Evolutionary conservation across 2,888 invertebrate genomes (phyloP).

Genomic region (Metacarcinus magister): DNA sequence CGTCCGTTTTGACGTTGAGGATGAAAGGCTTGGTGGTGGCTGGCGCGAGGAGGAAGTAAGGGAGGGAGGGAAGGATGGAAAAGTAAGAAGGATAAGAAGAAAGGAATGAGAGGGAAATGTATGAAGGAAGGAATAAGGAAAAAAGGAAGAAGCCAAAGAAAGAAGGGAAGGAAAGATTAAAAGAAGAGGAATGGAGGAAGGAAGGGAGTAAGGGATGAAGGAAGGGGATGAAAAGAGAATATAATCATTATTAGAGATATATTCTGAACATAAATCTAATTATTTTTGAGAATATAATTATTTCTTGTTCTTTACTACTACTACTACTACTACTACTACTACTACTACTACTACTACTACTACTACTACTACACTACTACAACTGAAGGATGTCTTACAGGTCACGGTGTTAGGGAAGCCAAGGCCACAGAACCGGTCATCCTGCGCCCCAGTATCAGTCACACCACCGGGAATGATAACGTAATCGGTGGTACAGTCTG

Average conservation of each 20-base stretch:
- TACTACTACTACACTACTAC: slow-evolving; percentile 82
- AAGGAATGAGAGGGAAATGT: neutral
- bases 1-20: slow-evolving; percentile 59
- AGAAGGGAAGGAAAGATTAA: neutral
- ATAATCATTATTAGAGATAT: no score
- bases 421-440: slow-evolving; percentile 91
- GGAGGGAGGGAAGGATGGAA: neutral
- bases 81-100: no score
- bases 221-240: neutral
- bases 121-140: neutral
- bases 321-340: slow-evolving; percentile 82
- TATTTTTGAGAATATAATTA: neutral
- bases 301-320: slow-evolving; percentile 74
- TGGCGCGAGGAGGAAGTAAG: neutral
- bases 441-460: slow-evolving; percentile 75
- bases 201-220: neutral
- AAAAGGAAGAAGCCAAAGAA: neutral
- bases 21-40: slow-evolving; percentile 70
- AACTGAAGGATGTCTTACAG: slow-evolving; percentile 85
- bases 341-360: slow-evolving; percentile 82
- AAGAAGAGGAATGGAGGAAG: neutral
- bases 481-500: slow-evolving; percentile 89
- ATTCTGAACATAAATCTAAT: neutral
- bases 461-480: slow-evolving; percentile 88
- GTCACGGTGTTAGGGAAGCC: slow-evolving; percentile 88